These are phyloP conservation scores for Talpa occidentalis DNA, from an alignment of 2,113 vertebrate species.

Conservation along the genomic window DNA sequence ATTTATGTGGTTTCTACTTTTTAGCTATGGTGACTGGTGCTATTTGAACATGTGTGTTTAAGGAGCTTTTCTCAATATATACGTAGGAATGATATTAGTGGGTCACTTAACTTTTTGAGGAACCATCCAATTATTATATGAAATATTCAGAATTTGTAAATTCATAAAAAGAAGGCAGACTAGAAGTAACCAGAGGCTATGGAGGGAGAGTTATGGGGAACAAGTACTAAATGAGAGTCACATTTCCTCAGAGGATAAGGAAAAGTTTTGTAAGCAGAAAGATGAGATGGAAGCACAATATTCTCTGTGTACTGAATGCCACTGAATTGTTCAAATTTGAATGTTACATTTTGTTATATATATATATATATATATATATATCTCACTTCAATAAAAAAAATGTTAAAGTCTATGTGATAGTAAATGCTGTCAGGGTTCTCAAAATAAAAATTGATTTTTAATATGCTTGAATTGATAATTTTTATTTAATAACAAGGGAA, in stretches of 20 bases:
- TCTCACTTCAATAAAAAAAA: not conserved
- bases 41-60: not conserved
- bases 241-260: not conserved
- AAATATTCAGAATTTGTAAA: not conserved
- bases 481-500: slow-evolving; percentile 6
- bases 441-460: not conserved
- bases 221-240: not conserved
- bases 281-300: not conserved
- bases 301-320: not conserved
- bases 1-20: not conserved
- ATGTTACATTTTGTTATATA: not conserved
- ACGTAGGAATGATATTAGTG: not conserved
- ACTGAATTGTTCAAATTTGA: not conserved
- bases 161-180: not conserved
- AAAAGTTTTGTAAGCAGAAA: not conserved
- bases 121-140: not conserved
- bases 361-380: not conserved
- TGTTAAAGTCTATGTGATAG: not conserved
- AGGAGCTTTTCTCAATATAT: not conserved
- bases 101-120: not conserved
- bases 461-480: not conserved
- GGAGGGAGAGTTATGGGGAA: not conserved
- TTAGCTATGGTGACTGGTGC: not conserved
- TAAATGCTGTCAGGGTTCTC: not conserved
- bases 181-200: not conserved